Conservation (phyloP, 2,888 invertebrate genomes). For the Cephus sareptanus region DNA sequence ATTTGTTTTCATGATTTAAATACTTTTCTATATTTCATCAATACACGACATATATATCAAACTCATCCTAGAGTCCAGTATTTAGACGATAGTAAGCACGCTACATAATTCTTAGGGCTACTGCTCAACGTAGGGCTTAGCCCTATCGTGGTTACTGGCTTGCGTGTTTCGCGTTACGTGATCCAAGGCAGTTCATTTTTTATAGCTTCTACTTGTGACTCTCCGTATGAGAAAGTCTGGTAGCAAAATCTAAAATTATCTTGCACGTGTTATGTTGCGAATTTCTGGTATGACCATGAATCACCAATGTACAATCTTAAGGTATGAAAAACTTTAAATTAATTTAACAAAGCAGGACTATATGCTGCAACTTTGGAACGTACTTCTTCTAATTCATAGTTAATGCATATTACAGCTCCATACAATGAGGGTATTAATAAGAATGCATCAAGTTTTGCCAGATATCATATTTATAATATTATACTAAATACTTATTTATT, state of each 20-base stretch:
- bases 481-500: background rate
- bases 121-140: background rate
- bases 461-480: background rate
- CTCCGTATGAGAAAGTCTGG: background rate
- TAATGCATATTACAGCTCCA: background rate
- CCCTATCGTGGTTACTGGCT: background rate
- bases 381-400: background rate
- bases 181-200: background rate
- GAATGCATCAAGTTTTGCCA: background rate
- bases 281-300: background rate
- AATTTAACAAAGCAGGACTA: background rate
- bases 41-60: background rate
- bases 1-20: too few relatives aligned
- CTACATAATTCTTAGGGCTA: background rate
- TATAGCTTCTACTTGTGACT: background rate
- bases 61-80: background rate
- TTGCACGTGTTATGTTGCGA: background rate
- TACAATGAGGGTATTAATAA: background rate
- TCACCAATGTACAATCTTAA: background rate
- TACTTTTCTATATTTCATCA: too few relatives aligned
- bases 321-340: background rate
- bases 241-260: background rate
- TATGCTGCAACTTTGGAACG: background rate
- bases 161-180: background rate
- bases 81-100: background rate